phyloP scores from a whole-genome alignment of 2,797 vertebrate species.

The Malurus leucopterus region DNA sequence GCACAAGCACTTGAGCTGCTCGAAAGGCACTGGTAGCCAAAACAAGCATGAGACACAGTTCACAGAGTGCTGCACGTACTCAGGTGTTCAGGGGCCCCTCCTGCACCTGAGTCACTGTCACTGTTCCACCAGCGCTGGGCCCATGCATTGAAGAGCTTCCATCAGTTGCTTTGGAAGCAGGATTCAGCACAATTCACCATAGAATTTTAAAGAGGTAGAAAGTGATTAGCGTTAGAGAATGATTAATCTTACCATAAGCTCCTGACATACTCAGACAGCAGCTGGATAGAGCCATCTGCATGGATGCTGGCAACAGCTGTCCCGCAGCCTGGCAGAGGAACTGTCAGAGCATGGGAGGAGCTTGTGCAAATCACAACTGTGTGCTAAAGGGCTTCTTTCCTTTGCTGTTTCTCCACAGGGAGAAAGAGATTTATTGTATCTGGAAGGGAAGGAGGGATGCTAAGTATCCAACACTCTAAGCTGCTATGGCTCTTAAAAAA shows the following conservation, averaged over 20 bases:
- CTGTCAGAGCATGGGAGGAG: background rate
- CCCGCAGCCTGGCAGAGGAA: background rate
- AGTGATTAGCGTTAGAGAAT: background rate
- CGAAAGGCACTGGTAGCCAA: background rate
- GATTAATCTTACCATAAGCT: background rate
- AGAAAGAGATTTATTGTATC: background rate
- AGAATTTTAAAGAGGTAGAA: background rate
- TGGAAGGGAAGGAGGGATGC: background rate
- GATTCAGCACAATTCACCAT: background rate
- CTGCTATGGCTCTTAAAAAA: background rate
- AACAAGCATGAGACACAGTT: background rate
- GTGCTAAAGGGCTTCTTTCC: background rate
- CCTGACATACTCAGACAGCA: background rate
- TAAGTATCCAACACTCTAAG: background rate
- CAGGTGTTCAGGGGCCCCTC: background rate
- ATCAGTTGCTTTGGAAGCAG: background rate
- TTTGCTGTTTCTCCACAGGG: background rate
- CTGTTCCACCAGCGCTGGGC: background rate
- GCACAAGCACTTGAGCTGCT: background rate
- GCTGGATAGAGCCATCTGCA: background rate
- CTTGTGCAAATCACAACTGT: rapidly evolving
- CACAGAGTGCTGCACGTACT: background rate
- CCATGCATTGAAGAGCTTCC: background rate
- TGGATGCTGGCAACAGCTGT: background rate
- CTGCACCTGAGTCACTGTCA: background rate